Evolutionary conservation across 2,888 invertebrate genomes (phyloP).

Genomic region (Ophion ventricosus): DNA sequence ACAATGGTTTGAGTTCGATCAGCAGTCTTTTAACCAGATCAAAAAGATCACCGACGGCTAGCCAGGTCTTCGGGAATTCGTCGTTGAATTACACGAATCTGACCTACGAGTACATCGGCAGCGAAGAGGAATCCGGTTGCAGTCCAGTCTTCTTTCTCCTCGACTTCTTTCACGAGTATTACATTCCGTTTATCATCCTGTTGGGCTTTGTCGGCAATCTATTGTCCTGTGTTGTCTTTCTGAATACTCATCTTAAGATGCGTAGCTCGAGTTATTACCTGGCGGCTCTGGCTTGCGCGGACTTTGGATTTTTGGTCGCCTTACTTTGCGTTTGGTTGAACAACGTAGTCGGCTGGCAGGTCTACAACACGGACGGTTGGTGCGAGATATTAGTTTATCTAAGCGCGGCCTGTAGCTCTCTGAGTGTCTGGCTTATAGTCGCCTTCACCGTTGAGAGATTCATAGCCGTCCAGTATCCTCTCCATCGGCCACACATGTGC

Average conservation of each 20-base stretch:
- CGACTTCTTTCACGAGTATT: constrained; percentile 85
- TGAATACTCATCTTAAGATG: constrained; percentile 86
- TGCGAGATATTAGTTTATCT: constrained; percentile 85
- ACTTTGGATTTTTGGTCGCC: constrained; percentile 86
- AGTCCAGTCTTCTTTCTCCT: constrained; percentile 79
- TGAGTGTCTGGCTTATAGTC: constrained; percentile 89
- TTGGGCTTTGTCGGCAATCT: constrained; percentile 87
- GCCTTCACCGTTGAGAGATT: constrained; percentile 89
- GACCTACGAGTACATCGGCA: constrained; percentile 68
- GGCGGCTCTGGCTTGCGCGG: constrained; percentile 86
- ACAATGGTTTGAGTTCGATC: constrained; percentile 31
- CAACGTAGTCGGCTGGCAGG: constrained; percentile 83
- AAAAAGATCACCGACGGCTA: constrained; percentile 41
- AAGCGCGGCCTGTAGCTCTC: constrained; percentile 85
- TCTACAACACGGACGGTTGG: constrained; percentile 85
- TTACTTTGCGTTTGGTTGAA: constrained; percentile 85
- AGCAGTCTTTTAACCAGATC: constrained; percentile 23
- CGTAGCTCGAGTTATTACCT: constrained; percentile 87
- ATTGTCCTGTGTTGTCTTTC: constrained; percentile 86
- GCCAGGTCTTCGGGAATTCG: constrained; percentile 15
- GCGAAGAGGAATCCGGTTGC: constrained; percentile 74
- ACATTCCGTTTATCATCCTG: constrained; percentile 86
- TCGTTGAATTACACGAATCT: constrained; percentile 51
- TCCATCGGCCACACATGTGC: constrained; percentile 86
- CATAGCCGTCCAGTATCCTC: constrained; percentile 87